These are phyloP conservation scores for Diarsia dahlii DNA, from an alignment of 2,888 invertebrate genomes.

Conservation along the genomic window DNA sequence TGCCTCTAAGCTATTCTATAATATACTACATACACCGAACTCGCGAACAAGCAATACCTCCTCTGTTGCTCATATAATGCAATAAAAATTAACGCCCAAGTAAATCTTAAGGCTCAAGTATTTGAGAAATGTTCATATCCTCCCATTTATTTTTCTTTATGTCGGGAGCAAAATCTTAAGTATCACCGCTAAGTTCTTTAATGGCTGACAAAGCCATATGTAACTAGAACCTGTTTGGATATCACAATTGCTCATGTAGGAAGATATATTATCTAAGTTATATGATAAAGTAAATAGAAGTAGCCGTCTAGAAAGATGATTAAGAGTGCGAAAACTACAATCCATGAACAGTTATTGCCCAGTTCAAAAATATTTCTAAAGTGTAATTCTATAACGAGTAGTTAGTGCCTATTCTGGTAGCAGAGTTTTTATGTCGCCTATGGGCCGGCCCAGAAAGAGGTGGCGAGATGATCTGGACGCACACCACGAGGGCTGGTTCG, in stretches of 20 bases:
- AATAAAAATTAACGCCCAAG: conserved; percentile 59
- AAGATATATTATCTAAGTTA: conserved; percentile 5
- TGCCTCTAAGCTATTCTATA: conserved; percentile 55
- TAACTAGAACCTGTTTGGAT: conserved; percentile 39
- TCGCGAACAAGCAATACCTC: conserved; percentile 43
- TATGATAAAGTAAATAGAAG: conserved; percentile 2
- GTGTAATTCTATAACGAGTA: too few species aligned
- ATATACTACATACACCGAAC: conserved; percentile 39
- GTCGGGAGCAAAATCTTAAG: conserved; percentile 36
- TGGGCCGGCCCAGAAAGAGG: too few species aligned
- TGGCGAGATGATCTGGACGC: too few species aligned
- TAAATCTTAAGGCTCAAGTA: conserved; percentile 48
- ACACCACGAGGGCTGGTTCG: too few species aligned
- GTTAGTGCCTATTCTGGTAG: too few species aligned
- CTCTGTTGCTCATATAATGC: conserved; percentile 46
- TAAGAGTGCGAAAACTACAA: not conserved
- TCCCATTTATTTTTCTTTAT: conserved; percentile 54
- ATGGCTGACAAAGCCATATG: conserved; percentile 34
- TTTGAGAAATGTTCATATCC: conserved; percentile 54
- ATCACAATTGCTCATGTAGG: conserved; percentile 44
- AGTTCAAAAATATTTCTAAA: not conserved
- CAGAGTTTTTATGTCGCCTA: too few species aligned
- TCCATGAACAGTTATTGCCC: not conserved
- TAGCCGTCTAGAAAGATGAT: not conserved
- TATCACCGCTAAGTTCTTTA: conserved; percentile 27